Percentiles rank a stretch among this genome's conserved stretches.
phyloP scores from a whole-genome alignment of 2,888 invertebrate species.

The Agrochola lota region DNA sequence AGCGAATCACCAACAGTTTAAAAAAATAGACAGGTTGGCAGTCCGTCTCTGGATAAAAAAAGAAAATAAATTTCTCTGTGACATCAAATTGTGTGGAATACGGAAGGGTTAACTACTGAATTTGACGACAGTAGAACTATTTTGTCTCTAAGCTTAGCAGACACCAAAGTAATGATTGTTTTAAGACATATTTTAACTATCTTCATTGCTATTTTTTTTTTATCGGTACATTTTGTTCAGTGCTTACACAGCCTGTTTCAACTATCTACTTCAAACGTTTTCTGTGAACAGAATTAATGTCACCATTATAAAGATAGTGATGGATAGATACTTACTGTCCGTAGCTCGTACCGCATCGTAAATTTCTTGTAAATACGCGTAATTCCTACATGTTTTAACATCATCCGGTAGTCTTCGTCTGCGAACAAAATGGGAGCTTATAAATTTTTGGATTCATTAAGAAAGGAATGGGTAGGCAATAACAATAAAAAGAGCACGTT shows the following conservation, averaged over 20 bases:
- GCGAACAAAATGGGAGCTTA: conserved; percentile 64
- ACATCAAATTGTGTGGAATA: too few relatives aligned
- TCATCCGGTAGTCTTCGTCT: conserved; percentile 92
- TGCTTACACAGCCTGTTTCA: conserved; percentile 11
- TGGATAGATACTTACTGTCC: conserved; percentile 89
- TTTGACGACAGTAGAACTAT: not conserved
- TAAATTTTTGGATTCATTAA: conserved; percentile 49
- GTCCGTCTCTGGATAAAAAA: too few relatives aligned
- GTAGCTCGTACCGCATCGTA: conserved; percentile 92
- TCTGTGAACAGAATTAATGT: conserved; percentile 43
- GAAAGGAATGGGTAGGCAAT: conserved; percentile 35
- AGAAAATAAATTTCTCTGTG: too few relatives aligned
- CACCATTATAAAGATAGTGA: conserved; percentile 57
- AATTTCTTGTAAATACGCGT: conserved; percentile 94
- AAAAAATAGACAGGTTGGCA: too few relatives aligned
- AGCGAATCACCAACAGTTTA: too few relatives aligned
- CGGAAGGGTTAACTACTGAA: too few relatives aligned
- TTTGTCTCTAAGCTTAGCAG: not conserved
- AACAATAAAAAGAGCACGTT: conserved; percentile 47
- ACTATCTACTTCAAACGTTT: conserved; percentile 30
- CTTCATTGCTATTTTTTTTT: not conserved
- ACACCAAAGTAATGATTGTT: not conserved
- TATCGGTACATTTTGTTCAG: not conserved
- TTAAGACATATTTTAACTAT: not conserved
- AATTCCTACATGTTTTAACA: conserved; percentile 92